These are phyloP conservation scores for Holocentrus rufus DNA, from an alignment of 2,797 vertebrate genomes.

Conservation along the genomic window DNA sequence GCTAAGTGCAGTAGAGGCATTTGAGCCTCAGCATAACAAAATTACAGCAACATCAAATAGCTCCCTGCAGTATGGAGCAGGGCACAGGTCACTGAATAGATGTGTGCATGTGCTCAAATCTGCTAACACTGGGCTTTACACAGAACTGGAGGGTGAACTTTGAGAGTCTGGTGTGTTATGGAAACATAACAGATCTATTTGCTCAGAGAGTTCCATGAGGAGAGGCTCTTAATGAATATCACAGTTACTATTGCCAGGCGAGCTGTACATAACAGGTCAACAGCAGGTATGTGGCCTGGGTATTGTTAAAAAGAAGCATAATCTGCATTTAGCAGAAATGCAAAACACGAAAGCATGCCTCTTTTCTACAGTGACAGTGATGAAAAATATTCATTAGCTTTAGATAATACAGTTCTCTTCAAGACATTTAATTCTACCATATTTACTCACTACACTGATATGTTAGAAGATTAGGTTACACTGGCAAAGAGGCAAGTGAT, in stretches of 20 bases:
- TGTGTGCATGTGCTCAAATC: too few species aligned
- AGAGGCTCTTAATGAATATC: too few species aligned
- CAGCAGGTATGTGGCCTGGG: conserved; percentile 15
- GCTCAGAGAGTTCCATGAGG: background rate
- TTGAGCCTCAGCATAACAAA: too few species aligned
- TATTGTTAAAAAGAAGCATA: conserved; percentile 17
- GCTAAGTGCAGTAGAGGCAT: too few species aligned
- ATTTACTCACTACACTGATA: background rate
- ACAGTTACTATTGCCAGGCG: conserved; percentile 16
- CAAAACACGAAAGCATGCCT: background rate
- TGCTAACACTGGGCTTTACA: too few species aligned
- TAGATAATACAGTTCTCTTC: background rate
- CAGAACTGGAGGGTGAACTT: too few species aligned
- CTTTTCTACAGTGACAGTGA: conserved; percentile 1
- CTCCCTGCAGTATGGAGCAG: too few species aligned
- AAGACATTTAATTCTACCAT: background rate
- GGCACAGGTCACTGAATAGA: too few species aligned
- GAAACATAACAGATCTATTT: too few species aligned
- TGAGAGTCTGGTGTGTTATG: too few species aligned
- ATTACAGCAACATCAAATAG: too few species aligned
- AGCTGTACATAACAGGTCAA: conserved; percentile 26
- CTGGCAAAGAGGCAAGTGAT: background rate
- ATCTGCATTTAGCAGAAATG: background rate
- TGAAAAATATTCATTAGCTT: background rate
- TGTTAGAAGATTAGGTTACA: background rate